Conservation (phyloP, 2,888 invertebrate genomes). For the Drosophila atroscutellata region DNA sequence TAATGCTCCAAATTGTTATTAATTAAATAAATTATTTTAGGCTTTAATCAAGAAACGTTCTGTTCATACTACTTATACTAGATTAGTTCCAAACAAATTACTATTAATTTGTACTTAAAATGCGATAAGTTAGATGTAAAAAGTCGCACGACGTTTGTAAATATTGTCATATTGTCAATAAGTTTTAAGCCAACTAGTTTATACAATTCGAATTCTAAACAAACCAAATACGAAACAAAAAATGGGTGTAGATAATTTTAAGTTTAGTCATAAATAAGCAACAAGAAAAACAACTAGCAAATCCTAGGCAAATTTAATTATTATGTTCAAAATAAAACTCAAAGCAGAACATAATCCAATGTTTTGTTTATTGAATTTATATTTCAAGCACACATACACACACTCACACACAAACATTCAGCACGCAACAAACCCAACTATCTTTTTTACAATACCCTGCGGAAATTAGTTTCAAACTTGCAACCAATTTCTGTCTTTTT, state of each 20-base stretch:
- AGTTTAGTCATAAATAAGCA: constrained; percentile 70
- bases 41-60: constrained; percentile 43
- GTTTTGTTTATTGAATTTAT: constrained; percentile 50
- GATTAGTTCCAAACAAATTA: constrained; percentile 55
- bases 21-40: constrained; percentile 51
- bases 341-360: constrained; percentile 44
- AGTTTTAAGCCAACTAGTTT: constrained; percentile 77
- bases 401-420: neutral
- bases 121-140: constrained; percentile 67
- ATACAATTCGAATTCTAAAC: constrained; percentile 75
- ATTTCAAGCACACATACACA: constrained; percentile 27
- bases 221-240: constrained; percentile 22
- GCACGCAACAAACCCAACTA: constrained; percentile 27
- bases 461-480: neutral
- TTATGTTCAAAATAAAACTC: constrained; percentile 53
- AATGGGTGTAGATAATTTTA: constrained; percentile 68
- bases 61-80: constrained; percentile 59
- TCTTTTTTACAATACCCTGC: constrained; percentile 31
- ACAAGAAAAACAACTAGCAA: constrained; percentile 42
- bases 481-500: neutral
- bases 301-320: constrained; percentile 58
- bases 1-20: constrained; percentile 54
- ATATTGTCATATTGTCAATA: constrained; percentile 73
- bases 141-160: constrained; percentile 65
- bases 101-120: constrained; percentile 79